A percentile compares a stretch with the other conserved stretches of the same genome.
These are phyloP conservation scores for Platycercus adscitus DNA, from an alignment of 2,113 vertebrate genomes.

Conservation along the genomic window DNA sequence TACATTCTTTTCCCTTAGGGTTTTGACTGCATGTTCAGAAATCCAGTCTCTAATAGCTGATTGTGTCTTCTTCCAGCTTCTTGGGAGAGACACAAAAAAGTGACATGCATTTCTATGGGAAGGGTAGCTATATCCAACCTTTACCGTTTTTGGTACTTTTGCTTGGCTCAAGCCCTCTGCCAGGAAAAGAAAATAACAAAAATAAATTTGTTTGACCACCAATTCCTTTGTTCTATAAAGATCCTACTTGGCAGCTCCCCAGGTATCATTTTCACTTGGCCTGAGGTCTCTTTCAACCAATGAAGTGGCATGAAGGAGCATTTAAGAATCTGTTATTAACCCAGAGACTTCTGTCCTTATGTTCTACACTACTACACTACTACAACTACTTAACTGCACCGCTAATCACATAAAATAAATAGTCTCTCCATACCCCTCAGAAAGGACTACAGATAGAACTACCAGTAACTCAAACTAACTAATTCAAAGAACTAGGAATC, in stretches of 20 bases:
- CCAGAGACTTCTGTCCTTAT: not conserved
- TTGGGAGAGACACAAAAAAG: not conserved
- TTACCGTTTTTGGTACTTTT: not conserved
- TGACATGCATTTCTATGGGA: not conserved
- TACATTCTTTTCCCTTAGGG: not conserved
- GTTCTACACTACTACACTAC: not conserved
- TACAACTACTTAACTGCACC: not conserved
- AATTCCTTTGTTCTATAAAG: not conserved
- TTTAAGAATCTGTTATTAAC: not conserved
- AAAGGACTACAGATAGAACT: not conserved
- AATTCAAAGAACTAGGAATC: not conserved
- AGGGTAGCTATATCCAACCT: not conserved
- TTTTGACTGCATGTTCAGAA: not conserved
- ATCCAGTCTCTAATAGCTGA: not conserved
- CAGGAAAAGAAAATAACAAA: not conserved
- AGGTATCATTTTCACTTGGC: not conserved
- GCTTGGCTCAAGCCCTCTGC: not conserved
- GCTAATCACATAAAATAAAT: not conserved
- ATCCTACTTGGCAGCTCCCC: not conserved
- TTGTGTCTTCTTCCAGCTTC: not conserved
- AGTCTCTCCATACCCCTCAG: not conserved
- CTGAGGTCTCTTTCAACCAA: not conserved
- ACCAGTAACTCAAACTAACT: not conserved
- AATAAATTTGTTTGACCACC: not conserved
- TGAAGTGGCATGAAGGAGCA: not conserved